Base-by-base conservation (phyloP, 2,797 vertebrate species). In the Oryzias sinensis region DNA sequence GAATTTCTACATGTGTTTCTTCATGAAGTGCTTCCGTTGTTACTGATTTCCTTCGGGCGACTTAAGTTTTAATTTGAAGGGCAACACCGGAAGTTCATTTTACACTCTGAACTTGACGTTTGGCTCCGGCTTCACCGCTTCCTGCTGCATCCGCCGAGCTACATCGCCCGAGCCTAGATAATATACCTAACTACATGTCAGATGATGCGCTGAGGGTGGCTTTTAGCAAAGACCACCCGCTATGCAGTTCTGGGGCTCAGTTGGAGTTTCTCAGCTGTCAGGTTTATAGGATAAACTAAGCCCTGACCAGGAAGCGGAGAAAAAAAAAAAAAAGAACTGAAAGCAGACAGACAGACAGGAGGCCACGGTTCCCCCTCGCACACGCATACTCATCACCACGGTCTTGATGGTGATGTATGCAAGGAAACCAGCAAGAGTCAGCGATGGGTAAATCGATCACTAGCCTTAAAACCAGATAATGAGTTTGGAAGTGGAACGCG, bases 381-480 rank as follows among this genome's bases (percentile, higher is more conserved):
- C 88, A 78, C 79, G 84, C 77, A 92, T 92, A 93, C 93, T 92
- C 95, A 93, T 95, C 93, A 94, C 87, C 89, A 92, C 93, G 93
- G 96, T 95, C 95, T 98, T 98, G 95, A 98, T 97, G 97, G 97
- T 98, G 95, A 97, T 97, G 97, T 96, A 98, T 98, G 95, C 95
- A 93, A 97, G 96, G 96, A 98, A 98, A 96, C 96, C 95, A 93
- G 81, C 96, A 93, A 97, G 95, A 96, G 95, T 95, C 94, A 95
- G 94, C 95, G 96, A 98, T 97, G 96, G 96, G 97, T 98, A 97
- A 97, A 91, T 72, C 50, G 68, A 58, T 27, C 53, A 49, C 42
- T 20, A 29, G 33, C 8, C 9, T 69, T 3, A 48, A 76, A 47
- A 13, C 71, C 40, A 4, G 5, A 25, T 14, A 17, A 44, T 6